phyloP scores from a whole-genome alignment of 2,797 vertebrate species.

The Gila robusta region DNA sequence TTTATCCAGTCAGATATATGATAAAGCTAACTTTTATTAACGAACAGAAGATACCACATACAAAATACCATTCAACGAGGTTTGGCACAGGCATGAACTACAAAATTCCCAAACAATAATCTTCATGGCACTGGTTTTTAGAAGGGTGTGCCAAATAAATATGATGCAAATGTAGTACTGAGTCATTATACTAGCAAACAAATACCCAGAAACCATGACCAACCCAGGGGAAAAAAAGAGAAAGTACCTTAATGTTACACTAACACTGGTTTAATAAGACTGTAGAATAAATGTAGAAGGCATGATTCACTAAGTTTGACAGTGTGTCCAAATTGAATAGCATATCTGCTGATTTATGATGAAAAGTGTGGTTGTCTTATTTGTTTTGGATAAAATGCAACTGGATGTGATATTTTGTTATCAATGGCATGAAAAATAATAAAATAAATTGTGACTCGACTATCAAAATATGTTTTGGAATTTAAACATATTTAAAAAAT shows the following conservation, averaged over 20 bases:
- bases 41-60: background rate
- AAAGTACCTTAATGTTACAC: background rate
- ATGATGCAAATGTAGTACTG: slow-evolving; percentile 3
- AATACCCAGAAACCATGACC: background rate
- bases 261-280: background rate
- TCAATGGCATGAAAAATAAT: background rate
- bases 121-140: background rate
- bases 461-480: background rate
- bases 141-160: background rate
- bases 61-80: background rate
- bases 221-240: background rate
- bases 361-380: background rate
- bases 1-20: background rate
- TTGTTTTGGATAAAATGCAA: background rate
- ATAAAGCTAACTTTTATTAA: background rate
- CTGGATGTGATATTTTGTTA: background rate
- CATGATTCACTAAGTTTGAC: background rate
- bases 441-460: background rate
- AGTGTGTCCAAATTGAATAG: background rate
- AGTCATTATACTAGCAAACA: slow-evolving; percentile 10
- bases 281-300: background rate
- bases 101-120: background rate
- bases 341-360: background rate
- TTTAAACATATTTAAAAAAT: background rate
- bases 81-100: background rate